Base-by-base conservation (phyloP, 2,888 invertebrate genomes). In the Pecten maximus region DNA sequence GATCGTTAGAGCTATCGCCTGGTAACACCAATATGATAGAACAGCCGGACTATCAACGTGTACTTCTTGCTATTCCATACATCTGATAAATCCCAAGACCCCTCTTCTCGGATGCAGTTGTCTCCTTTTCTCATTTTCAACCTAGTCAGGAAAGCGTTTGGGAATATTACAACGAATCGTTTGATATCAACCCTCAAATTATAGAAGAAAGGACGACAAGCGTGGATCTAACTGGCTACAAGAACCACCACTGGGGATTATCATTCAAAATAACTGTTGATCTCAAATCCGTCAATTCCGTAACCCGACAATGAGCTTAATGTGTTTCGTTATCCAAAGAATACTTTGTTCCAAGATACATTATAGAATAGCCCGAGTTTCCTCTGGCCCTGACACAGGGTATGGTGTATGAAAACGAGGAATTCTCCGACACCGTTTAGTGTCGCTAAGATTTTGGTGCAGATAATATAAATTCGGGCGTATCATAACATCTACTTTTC, bases 31-130 rank as follows among this genome's bases (percentile, higher is more conserved):
- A 23, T 28, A 19, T 74, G 28, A 74, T 74, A 10, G 35, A 74
- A 74, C 74, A 74, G 74, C 74, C 74, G 2, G 28, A 74, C 35
- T 74, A 74, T 35, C 74, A 74, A 35, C 28, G 28, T 28, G 74
- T 74, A 74, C 74, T 74, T 10, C 28, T 74, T 15, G 74, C 74
- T 74, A 16, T 74, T 74, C 12, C 35, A 74, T 28, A 6, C 8
- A 28, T 8, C 28, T 35, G 74, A 28, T 19, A 74, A 74, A 74
- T 74, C 74, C 74, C 74, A 35, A 74, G 74, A 74, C 35, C 74
- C 28, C 35, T 74, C 74, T 74, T 74, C 74, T 74, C 28, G 35
- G 74, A 74, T 74, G 74, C 74, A 74, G 74, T 74, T 74, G 74
- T 74, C 74, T 74, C 12, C 35, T 74, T 28, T 74, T 74, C 74